Percentiles rank a stretch among this genome's conserved stretches.
These are phyloP conservation scores for Smittia aterrima DNA, from an alignment of 2,888 invertebrate species.

Conservation along the genomic window DNA sequence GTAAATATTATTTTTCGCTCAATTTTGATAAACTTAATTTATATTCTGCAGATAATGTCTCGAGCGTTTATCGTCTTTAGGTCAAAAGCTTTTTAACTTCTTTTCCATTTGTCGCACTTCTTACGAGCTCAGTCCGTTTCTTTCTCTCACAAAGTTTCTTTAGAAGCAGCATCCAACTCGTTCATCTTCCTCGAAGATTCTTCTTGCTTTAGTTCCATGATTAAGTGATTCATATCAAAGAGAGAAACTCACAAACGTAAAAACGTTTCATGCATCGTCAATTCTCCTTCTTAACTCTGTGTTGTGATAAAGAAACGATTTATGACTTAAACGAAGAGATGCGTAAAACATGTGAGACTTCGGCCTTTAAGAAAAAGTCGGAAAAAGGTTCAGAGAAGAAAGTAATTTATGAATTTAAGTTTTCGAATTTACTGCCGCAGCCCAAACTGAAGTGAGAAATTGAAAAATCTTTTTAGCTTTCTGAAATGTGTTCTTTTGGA, in stretches of 20 bases:
- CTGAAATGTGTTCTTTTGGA: not conserved
- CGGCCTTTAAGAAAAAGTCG: not conserved
- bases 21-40: no score
- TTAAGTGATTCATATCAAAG: slow-evolving; percentile 12
- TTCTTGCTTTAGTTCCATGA: not conserved
- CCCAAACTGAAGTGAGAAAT: not conserved
- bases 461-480: not conserved
- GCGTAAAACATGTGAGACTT: slow-evolving; percentile 14
- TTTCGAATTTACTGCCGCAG: slow-evolving; percentile 19
- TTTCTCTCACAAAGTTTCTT: no score
- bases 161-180: no score
- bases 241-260: not conserved
- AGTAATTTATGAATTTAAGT: slow-evolving; percentile 25
- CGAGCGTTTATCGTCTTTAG: no score
- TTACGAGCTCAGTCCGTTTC: no score
- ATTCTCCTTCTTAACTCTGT: not conserved
- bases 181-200: not conserved
- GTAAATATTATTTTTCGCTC: no score
- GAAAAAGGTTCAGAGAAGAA: not conserved
- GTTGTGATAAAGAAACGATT: slow-evolving; percentile 18
- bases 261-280: slow-evolving; percentile 22
- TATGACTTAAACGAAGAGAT: not conserved
- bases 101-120: no score
- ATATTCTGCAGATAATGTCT: no score
- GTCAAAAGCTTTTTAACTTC: no score